Evolutionary conservation across 2,888 invertebrate species (phyloP).

Genomic region (Melangyna quadrimaculata): DNA sequence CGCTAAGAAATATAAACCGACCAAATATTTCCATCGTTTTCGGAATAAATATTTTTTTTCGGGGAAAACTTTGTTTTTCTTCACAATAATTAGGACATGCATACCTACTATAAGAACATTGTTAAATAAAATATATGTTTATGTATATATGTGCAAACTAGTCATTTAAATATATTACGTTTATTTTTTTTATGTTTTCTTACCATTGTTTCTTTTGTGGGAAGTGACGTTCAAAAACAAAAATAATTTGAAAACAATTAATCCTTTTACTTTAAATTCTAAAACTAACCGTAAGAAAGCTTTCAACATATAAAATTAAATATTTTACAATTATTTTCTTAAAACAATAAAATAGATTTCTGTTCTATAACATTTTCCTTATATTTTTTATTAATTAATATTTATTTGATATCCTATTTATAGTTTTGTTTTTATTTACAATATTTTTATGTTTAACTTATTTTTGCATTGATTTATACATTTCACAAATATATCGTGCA

Average conservation of each 20-base stretch:
- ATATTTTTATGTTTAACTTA: not conserved
- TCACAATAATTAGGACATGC: no score
- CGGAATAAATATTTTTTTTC: no score
- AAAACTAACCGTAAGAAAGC: not conserved
- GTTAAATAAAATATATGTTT: no score
- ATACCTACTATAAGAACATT: no score
- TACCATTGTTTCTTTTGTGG: not conserved
- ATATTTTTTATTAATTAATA: not conserved
- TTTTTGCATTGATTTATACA: constrained; percentile 35
- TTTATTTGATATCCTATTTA: not conserved
- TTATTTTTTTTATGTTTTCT: no score
- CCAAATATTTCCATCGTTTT: no score
- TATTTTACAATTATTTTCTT: not conserved
- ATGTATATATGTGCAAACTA: no score
- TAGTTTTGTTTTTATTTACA: not conserved
- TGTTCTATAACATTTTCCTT: not conserved
- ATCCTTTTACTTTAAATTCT: not conserved
- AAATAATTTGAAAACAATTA: not conserved
- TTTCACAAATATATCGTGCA: constrained; percentile 39
- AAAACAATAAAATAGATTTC: not conserved
- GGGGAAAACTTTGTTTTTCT: no score
- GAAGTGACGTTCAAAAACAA: not conserved
- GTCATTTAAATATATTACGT: no score
- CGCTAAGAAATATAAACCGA: no score
- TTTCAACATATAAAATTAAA: not conserved